Evolutionary conservation across 2,797 vertebrate genomes (phyloP).

Genomic region (Hippocampus kuda): DNA sequence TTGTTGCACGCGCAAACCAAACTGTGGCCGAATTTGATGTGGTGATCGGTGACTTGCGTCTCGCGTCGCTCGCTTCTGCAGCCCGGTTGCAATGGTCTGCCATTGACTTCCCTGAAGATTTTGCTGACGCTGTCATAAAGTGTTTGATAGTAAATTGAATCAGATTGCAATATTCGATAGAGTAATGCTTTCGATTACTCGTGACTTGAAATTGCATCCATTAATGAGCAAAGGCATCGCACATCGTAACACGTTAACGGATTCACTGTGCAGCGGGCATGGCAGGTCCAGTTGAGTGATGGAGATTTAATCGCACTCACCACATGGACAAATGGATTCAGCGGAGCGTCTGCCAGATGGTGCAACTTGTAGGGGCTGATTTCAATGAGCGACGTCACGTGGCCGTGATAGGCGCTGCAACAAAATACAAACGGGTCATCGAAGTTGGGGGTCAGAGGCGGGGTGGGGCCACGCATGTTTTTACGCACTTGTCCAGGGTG

Average conservation of each 20-base stretch:
- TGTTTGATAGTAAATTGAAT: no score
- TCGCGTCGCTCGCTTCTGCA: no score
- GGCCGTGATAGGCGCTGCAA: slow-evolving; percentile 91
- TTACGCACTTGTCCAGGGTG: slow-evolving; percentile 88
- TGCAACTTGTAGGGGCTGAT: slow-evolving; percentile 98
- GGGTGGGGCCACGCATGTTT: neutral
- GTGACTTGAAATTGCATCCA: no score
- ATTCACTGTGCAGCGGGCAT: neutral
- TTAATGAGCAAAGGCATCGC: neutral
- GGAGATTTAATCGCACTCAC: slow-evolving; percentile 71
- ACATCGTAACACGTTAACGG: neutral
- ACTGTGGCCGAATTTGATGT: no score
- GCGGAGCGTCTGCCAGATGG: slow-evolving; percentile 69
- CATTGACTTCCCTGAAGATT: no score
- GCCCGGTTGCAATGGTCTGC: no score
- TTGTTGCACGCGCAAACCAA: no score
- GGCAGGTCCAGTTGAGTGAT: slow-evolving; percentile 36
- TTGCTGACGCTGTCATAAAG: no score
- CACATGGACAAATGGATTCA: slow-evolving; percentile 85
- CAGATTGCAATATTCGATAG: no score
- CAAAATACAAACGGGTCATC: neutral
- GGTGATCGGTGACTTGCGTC: no score
- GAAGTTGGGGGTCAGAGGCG: neutral
- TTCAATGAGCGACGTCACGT: slow-evolving; percentile 90
- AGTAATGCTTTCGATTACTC: no score